Evolutionary conservation across 2,797 vertebrate species (phyloP).

Genomic region (Pelodytes ibericus): DNA sequence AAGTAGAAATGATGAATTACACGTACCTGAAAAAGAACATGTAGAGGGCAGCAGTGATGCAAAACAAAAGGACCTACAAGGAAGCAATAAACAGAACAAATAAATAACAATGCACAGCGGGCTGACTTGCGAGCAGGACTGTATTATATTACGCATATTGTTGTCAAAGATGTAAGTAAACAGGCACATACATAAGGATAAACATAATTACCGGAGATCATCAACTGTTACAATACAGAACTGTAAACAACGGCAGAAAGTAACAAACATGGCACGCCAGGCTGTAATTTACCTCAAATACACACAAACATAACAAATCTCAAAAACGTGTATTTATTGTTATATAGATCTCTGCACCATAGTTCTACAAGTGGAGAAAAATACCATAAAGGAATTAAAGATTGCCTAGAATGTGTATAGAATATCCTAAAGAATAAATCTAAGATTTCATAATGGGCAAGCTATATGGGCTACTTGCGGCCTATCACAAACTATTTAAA

Average conservation of each 20-base stretch:
- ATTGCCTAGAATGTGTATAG: no score
- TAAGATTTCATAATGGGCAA: no score
- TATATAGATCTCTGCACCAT: no score
- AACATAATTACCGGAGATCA: not conserved
- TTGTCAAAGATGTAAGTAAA: not conserved
- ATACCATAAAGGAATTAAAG: no score
- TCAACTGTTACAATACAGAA: not conserved
- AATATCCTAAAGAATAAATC: no score
- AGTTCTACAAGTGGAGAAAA: no score
- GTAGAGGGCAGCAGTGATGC: slow-evolving; percentile 82
- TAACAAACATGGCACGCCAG: not conserved
- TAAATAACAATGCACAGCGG: not conserved
- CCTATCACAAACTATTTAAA: no score
- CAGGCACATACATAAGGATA: slow-evolving; percentile 1
- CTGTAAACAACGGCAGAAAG: not conserved
- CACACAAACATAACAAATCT: no score
- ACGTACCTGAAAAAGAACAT: slow-evolving; percentile 87
- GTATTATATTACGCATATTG: not conserved
- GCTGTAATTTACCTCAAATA: not conserved
- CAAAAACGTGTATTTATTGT: no score
- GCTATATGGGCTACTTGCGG: no score
- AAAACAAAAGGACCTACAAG: slow-evolving; percentile 81
- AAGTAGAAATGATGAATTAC: not conserved
- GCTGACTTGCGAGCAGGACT: not conserved
- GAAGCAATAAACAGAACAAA: slow-evolving; percentile 59